Percentiles rank a stretch among this genome's conserved stretches.
These are phyloP conservation scores for Thecophora atra DNA, from an alignment of 2,888 invertebrate genomes.

Conservation along the genomic window DNA sequence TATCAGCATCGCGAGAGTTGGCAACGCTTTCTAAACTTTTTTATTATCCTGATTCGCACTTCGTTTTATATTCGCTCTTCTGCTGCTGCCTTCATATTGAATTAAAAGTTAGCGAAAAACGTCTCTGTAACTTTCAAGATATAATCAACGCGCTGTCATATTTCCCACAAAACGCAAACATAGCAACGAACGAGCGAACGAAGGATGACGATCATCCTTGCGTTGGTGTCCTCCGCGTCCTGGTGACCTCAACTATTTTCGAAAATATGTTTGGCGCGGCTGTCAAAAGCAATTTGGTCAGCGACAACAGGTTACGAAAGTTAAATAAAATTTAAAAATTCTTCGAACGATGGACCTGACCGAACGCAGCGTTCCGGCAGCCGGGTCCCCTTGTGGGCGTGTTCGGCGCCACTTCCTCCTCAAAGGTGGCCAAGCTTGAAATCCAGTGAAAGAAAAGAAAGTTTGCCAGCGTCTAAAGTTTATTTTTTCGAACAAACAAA, in stretches of 20 bases:
- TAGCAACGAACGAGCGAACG: too few species aligned
- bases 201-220: neutral
- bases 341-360: constrained; percentile 12
- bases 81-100: constrained; percentile 26
- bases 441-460: constrained; percentile 31
- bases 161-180: constrained; percentile 21
- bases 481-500: constrained; percentile 26
- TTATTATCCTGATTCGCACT: neutral
- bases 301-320: constrained; percentile 2
- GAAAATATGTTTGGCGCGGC: constrained; percentile 32
- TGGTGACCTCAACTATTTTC: constrained; percentile 20
- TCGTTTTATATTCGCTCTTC: constrained; percentile 7
- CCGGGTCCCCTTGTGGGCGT: neutral
- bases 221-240: neutral
- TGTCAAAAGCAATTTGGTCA: constrained; percentile 36
- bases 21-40: constrained; percentile 21
- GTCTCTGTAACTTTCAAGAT: constrained; percentile 34
- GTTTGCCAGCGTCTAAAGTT: constrained; percentile 12
- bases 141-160: constrained; percentile 38
- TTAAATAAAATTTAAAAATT: constrained; percentile 11
- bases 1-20: neutral
- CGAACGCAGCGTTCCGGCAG: constrained; percentile 10
- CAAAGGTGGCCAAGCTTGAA: constrained; percentile 36
- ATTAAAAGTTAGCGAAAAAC: constrained; percentile 34
- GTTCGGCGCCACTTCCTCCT: constrained; percentile 8